Percentiles rank a stretch among this genome's conserved stretches.
These are phyloP conservation scores for Chaetorhynchus papuensis DNA, from an alignment of 2,113 vertebrate species.

Conservation along the genomic window DNA sequence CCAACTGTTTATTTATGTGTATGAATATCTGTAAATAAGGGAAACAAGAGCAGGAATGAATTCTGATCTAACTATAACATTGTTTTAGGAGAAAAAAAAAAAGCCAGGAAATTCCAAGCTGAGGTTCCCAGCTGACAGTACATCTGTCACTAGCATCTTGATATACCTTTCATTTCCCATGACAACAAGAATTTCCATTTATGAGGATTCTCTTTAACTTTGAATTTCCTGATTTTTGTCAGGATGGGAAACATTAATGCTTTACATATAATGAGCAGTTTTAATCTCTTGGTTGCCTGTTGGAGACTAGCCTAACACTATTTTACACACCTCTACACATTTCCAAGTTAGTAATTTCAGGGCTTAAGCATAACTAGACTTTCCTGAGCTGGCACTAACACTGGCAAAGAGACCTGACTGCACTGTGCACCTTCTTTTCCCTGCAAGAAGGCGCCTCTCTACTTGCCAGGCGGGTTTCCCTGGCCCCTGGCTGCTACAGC, in stretches of 20 bases:
- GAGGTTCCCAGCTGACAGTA: neutral
- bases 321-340: neutral
- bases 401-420: neutral
- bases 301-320: neutral
- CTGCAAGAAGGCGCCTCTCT: neutral
- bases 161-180: neutral
- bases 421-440: neutral
- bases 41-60: neutral
- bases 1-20: neutral
- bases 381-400: neutral
- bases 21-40: neutral
- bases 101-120: conserved; percentile 19
- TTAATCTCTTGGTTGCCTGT: neutral
- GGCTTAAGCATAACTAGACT: neutral
- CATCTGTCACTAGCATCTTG: conserved; percentile 25
- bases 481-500: conserved; percentile 24
- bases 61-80: neutral
- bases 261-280: fast-evolving
- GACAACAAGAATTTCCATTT: neutral
- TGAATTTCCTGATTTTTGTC: conserved; percentile 6
- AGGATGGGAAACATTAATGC: neutral
- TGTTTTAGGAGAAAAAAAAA: neutral
- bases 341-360: neutral
- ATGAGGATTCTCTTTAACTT: neutral
- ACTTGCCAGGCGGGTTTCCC: neutral